These are phyloP conservation scores for Ailurus styani DNA, from an alignment of 2,113 vertebrate genomes.

Conservation along the genomic window DNA sequence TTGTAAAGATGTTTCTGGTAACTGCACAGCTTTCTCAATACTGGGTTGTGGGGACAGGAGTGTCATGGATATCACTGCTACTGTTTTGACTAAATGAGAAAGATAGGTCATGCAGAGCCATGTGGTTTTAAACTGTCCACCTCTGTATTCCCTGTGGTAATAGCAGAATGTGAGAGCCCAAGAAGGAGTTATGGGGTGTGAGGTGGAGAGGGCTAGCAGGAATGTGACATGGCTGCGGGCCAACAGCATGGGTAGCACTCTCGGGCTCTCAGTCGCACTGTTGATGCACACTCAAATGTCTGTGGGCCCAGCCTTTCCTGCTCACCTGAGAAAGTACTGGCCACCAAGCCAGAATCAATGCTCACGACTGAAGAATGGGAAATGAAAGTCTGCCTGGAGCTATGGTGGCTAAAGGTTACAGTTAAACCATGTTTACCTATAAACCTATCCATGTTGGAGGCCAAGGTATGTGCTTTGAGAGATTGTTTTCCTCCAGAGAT, in stretches of 20 bases:
- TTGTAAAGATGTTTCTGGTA: neutral
- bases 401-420: constrained; percentile 16
- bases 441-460: constrained; percentile 41
- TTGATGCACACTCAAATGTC: neutral
- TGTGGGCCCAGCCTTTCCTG: neutral
- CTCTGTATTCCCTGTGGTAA: neutral
- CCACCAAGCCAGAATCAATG: neutral
- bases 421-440: constrained; percentile 56
- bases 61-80: neutral
- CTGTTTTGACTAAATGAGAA: neutral
- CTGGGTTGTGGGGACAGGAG: too few relatives aligned
- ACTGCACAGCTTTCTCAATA: neutral
- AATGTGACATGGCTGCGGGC: neutral
- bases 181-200: neutral
- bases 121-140: neutral
- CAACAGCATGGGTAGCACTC: neutral
- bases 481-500: constrained; percentile 25
- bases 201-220: neutral
- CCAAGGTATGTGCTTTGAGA: constrained; percentile 7
- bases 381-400: constrained; percentile 3
- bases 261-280: neutral
- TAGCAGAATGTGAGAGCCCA: neutral
- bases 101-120: neutral
- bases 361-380: neutral
- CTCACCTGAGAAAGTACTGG: neutral